A percentile compares a stretch with the other conserved stretches of the same genome.
phyloP scores from a whole-genome alignment of 2,888 invertebrate genomes.

The Monopis laevigella region DNA sequence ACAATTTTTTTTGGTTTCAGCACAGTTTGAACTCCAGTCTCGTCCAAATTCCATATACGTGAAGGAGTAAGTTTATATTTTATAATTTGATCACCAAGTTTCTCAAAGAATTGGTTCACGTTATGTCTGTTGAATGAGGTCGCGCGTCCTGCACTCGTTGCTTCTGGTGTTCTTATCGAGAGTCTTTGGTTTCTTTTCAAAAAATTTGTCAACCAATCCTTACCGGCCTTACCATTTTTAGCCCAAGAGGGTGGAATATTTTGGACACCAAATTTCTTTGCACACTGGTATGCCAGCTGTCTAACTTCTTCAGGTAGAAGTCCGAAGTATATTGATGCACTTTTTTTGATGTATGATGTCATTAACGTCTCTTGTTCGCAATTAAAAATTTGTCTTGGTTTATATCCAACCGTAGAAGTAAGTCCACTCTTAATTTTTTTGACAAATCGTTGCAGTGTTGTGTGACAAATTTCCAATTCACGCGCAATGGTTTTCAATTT shows the following conservation, averaged over 20 bases:
- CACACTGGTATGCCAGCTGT: slow-evolving; percentile 18
- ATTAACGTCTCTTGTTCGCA: slow-evolving; percentile 11
- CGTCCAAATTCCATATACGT: slow-evolving; percentile 19
- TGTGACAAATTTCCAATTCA: slow-evolving; percentile 13
- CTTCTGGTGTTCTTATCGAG: slow-evolving; percentile 21
- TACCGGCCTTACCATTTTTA: slow-evolving; percentile 15
- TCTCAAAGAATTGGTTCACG: slow-evolving; percentile 20
- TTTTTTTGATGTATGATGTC: slow-evolving; percentile 13
- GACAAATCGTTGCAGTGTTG: slow-evolving; percentile 15
- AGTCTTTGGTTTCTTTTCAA: slow-evolving; percentile 17
- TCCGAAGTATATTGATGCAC: slow-evolving; percentile 16
- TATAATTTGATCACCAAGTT: slow-evolving; percentile 13
- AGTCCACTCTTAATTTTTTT: slow-evolving; percentile 12
- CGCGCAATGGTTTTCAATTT: slow-evolving; percentile 17
- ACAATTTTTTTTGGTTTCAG: slow-evolving; percentile 15
- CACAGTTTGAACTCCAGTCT: slow-evolving; percentile 15
- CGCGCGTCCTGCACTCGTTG: slow-evolving; percentile 24
- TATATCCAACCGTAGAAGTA: slow-evolving; percentile 11
- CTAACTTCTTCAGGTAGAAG: slow-evolving; percentile 18
- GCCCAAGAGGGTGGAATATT: slow-evolving; percentile 18
- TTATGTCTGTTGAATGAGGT: slow-evolving; percentile 25
- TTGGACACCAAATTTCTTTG: slow-evolving; percentile 14
- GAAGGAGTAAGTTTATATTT: slow-evolving; percentile 4
- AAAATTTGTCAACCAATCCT: slow-evolving; percentile 20
- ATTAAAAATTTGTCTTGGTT: slow-evolving; percentile 6